Conservation (phyloP, 1,140 invertebrate species). For the Holcopasites calliopsidis region DNA sequence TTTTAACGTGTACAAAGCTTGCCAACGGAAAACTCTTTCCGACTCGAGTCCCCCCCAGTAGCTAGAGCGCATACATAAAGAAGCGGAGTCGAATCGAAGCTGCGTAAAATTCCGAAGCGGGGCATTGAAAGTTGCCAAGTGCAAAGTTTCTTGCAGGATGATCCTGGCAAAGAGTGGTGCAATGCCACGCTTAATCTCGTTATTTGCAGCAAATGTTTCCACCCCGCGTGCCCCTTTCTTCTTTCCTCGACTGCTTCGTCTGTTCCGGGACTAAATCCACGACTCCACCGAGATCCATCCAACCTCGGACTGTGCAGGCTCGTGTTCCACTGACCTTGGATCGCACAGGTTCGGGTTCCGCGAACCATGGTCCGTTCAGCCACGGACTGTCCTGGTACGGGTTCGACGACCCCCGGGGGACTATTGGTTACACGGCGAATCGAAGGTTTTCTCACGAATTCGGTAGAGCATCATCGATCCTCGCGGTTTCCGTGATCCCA, state of each 20-base stretch:
- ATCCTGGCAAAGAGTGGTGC: slow-evolving; percentile 70
- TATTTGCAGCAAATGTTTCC: slow-evolving; percentile 77
- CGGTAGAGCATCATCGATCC: slow-evolving; percentile 46
- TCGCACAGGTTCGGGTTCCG: too few relatives aligned
- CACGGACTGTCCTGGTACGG: too few relatives aligned
- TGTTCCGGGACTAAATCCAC: too few relatives aligned
- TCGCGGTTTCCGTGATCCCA: slow-evolving; percentile 60
- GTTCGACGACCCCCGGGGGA: too few relatives aligned
- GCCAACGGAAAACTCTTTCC: slow-evolving; percentile 3
- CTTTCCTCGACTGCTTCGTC: slow-evolving; percentile 9
- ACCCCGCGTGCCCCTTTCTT: slow-evolving; percentile 19
- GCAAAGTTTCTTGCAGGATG: slow-evolving; percentile 77
- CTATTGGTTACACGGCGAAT: slow-evolving; percentile 20
- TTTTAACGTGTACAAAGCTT: slow-evolving; percentile 16
- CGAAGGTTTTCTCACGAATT: slow-evolving; percentile 41
- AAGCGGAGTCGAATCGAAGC: background rate
- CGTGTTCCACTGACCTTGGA: too few relatives aligned
- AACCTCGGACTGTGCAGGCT: too few relatives aligned
- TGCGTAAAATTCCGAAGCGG: slow-evolving; percentile 69
- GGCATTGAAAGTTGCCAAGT: slow-evolving; percentile 78
- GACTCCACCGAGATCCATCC: too few relatives aligned
- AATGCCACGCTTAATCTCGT: slow-evolving; percentile 75
- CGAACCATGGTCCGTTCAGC: background rate
- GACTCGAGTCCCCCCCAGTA: background rate
- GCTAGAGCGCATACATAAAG: slow-evolving; percentile 9